Base-by-base conservation (phyloP, 2,888 invertebrate species). In the Clusia tigrina region DNA sequence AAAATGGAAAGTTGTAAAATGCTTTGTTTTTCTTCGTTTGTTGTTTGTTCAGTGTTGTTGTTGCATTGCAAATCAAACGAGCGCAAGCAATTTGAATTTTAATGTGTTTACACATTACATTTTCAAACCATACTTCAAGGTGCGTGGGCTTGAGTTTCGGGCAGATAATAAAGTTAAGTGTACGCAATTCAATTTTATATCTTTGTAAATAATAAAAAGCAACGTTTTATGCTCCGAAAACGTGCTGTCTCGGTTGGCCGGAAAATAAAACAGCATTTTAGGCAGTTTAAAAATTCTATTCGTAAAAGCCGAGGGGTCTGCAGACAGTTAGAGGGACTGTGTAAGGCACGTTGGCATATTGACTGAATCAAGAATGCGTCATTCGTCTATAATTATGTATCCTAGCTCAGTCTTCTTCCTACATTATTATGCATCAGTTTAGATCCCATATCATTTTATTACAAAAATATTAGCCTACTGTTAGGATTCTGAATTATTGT, bases 121-220 rank as follows among this genome's bases (percentile, higher is more conserved):
- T 32, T 32, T 2, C 37, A 38, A 25, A 53, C 54, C 62, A 62
- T 62, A 58, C 37, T 58, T 55, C 58, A 25, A 63, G 63, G 58
- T 37, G 55, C 37, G 48, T 1, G 2, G 1, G 26, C 42, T 17
- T 32, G 22, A 25, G 23, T 38, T 56, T 26, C 10, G 37, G 32
- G 22, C n/a, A 58, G 53, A 42, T 59, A 52, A 60, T 60, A 63
- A 63, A 63, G 22, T 59, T 63, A 55, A 63, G 56, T 38, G 42
- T 24, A 5, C 9, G 25, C 54, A 57, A 60, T 60, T 60, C 57
- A 63, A 63, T 60, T 62, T 60, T 59, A 63, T 60, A 25, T 26
- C 12, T 51, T 46, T 3, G 48, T 48, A 20, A n/a, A n/a, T n/a
- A n/a, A n/a, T n/a, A n/a, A n/a, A 32, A 32, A 32, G 32, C 32